phyloP scores from a whole-genome alignment of 1,140 invertebrate genomes.

The Andricus grossulariae region DNA sequence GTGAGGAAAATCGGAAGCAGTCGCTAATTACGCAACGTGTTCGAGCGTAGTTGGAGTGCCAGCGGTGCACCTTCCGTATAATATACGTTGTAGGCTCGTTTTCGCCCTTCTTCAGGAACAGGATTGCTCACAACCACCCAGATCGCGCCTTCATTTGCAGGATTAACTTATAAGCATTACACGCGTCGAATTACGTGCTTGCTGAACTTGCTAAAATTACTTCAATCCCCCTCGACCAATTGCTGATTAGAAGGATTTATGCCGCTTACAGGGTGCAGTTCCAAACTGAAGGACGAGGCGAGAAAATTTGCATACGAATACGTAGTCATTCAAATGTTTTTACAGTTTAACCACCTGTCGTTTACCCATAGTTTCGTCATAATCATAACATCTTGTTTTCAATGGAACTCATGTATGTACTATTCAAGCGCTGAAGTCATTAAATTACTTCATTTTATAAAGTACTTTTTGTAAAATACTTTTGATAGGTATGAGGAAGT shows the following conservation, averaged over 20 bases:
- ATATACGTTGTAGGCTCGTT: slow-evolving; percentile 38
- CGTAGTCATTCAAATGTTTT: no score
- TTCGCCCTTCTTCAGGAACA: slow-evolving; percentile 40
- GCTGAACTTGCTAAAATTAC: slow-evolving; percentile 17
- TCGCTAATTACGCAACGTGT: slow-evolving; percentile 65
- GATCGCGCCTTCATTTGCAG: slow-evolving; percentile 55
- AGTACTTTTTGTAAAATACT: no score
- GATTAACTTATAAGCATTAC: slow-evolving; percentile 51
- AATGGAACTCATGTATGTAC: no score
- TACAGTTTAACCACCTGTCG: no score
- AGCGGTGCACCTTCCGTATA: slow-evolving; percentile 48
- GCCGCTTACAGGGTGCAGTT: slow-evolving; percentile 34
- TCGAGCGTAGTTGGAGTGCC: slow-evolving; percentile 59
- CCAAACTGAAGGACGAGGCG: slow-evolving; percentile 40
- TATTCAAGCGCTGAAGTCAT: no score
- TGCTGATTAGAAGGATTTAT: slow-evolving; percentile 32
- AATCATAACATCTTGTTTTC: no score
- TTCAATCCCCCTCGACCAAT: slow-evolving; percentile 23
- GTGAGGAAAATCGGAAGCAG: slow-evolving; percentile 58
- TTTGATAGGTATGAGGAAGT: no score
- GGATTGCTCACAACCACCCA: background rate
- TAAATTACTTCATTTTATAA: no score
- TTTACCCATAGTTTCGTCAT: no score
- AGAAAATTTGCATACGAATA: slow-evolving; percentile 32
- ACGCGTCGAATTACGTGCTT: slow-evolving; percentile 1